Percentiles rank a stretch among this genome's conserved stretches.
Evolutionary conservation across 92 coral and sea anemone species (phyloP).

Genomic region (Meandrina meandrites): DNA sequence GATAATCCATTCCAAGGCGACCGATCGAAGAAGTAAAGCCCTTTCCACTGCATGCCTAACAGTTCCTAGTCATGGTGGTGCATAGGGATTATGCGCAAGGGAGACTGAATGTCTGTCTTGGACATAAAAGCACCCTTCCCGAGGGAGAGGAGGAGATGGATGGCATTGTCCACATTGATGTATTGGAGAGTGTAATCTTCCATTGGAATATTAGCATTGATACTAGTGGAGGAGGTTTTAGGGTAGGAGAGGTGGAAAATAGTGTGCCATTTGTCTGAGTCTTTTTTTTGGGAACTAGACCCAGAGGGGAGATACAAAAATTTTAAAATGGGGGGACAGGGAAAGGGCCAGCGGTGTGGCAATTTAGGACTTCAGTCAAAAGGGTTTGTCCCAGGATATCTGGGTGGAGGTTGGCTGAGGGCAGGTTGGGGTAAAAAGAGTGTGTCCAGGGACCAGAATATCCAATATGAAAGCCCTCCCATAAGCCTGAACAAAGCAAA

Average conservation of each 20-base stretch:
- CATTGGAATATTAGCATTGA: conserved; percentile 13
- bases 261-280: background rate
- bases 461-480: no score
- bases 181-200: background rate
- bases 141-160: background rate
- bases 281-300: background rate
- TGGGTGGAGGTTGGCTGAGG: conserved; percentile 1
- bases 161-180: background rate
- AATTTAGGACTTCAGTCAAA: background rate
- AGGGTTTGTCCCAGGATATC: background rate
- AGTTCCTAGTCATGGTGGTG: conserved; percentile 30
- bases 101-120: conserved; percentile 8
- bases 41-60: conserved; percentile 32
- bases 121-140: background rate
- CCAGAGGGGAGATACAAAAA: no score
- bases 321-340: background rate
- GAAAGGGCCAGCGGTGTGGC: conserved; percentile 11
- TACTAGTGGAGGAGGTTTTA: background rate
- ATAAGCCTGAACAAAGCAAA: no score
- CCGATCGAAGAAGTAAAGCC: conserved; percentile 10
- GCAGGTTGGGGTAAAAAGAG: background rate
- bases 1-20: conserved; percentile 23
- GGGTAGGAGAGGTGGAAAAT: conserved; percentile 11
- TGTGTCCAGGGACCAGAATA: no score
- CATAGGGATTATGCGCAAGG: conserved; percentile 10